Evolutionary conservation across 35 echinoderm and acorn worm genomes (phyloP).

Genomic region (Nesometra sesokonis): DNA sequence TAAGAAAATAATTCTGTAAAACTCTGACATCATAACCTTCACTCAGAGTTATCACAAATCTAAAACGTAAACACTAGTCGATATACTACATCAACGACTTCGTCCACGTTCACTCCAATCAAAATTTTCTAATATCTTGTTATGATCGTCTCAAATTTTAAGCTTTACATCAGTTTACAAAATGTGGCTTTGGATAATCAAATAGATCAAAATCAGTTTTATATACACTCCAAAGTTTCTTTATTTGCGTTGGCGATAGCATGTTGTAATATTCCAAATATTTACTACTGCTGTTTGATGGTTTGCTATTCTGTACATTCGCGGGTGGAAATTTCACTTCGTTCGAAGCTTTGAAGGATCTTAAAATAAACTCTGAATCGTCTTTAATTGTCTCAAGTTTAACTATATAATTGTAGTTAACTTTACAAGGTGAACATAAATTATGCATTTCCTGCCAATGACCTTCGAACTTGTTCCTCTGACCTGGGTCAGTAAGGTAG

Average conservation of each 20-base stretch:
- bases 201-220: conserved; percentile 53
- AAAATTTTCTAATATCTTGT: no score
- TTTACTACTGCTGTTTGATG: conserved; percentile 19
- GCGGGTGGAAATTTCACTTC: conserved; percentile 19
- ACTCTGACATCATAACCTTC: no score
- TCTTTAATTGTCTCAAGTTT: conserved; percentile 49
- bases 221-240: conserved; percentile 53
- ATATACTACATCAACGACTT: no score
- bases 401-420: conserved; percentile 58
- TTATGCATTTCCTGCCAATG: no score
- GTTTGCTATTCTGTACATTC: conserved; percentile 43
- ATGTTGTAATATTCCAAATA: conserved; percentile 11
- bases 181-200: conserved; percentile 54
- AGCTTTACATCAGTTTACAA: no score
- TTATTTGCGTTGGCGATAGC: conserved; percentile 8
- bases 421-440: conserved; percentile 57
- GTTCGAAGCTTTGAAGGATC: conserved; percentile 4
- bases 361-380: conserved; percentile 53
- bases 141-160: no score
- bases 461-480: conserved; percentile 33
- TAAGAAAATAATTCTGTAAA: no score
- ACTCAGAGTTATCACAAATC: no score
- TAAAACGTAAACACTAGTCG: no score
- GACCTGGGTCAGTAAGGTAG: conserved; percentile 33
- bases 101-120: no score